phyloP scores from a whole-genome alignment of 1,140 invertebrate species.

The Diploscapter pachys region DNA sequence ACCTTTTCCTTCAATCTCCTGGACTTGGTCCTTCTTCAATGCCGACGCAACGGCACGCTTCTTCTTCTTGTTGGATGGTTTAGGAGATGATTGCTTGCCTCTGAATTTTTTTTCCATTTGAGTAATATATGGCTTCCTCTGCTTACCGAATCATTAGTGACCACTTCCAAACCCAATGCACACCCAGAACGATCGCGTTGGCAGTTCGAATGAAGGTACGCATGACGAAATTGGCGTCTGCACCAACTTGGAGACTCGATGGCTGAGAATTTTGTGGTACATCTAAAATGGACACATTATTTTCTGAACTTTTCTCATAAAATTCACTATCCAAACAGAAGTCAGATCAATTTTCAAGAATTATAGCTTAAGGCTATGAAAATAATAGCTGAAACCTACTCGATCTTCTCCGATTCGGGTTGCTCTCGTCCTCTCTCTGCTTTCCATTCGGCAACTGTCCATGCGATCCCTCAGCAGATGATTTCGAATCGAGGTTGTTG shows the following conservation, averaged over 20 bases:
- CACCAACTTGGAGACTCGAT: conserved; percentile 10
- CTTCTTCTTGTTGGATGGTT: neutral
- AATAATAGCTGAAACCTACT: neutral
- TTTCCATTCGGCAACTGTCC: no score
- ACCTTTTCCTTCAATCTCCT: no score
- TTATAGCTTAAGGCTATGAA: neutral
- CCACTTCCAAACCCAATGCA: conserved; percentile 12
- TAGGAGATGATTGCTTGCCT: neutral
- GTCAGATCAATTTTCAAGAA: neutral
- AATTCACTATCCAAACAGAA: neutral
- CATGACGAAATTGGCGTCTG: neutral
- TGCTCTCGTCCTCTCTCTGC: neutral
- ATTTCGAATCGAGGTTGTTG: conserved; percentile 16
- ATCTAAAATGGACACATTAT: no score
- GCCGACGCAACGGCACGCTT: neutral
- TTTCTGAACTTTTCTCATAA: neutral
- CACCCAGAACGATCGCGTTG: neutral
- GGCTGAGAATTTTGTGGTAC: neutral
- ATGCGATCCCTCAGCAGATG: no score
- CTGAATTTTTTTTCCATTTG: neutral
- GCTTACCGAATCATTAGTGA: neutral
- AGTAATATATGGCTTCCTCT: neutral
- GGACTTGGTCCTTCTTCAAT: neutral
- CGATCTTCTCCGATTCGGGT: neutral
- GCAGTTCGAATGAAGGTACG: conserved; percentile 2